Base-by-base conservation (phyloP, 2,888 invertebrate genomes). In the Orchesellides sinensis region DNA sequence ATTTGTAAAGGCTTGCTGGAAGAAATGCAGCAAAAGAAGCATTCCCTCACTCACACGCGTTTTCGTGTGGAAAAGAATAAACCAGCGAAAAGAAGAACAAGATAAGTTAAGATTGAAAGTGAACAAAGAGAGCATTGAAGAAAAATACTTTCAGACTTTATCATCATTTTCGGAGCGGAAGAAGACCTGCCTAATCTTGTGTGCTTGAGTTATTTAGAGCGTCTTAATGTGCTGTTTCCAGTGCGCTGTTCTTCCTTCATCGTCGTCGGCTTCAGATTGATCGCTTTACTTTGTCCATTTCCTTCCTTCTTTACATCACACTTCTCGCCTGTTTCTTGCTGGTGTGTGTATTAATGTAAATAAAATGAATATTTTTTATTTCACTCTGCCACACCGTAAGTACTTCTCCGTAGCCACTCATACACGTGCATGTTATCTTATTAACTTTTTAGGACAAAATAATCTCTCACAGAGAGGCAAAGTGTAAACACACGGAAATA, bases 161-260 rank as follows among this genome's bases (percentile, higher is more conserved):
- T 78, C 74, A 65, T 75, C 49, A 63, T 63, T 35, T 77, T 61
- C 52, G 35, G 78, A 78, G 78, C 78, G 78, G 78, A 78, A 78
- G 69, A 25, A 69, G 78, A 78, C 78, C 52, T 29, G 49, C 32
- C 61, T 78, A 78, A 78, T 78, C 78, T 78, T 78, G 78, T 61
- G 70, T 78, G 70, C 29, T 59, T 61, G 69, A 78, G 78, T 78
- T 78, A 63, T 69, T 78, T 78, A 78, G 78, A 63, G 78, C 69
- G 59, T 49, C 70, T 78, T 70, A 78, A 78, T 78, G 78, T 61
- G 69, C 59, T 59, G 21, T 78, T 78, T 78, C 70, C 78, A 69
- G 59, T 52, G 23, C 77, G 54, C 77, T 19, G n/a, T 66, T 19
- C 21, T 65, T 65, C 45, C 54, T 25, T 54, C 49, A 54, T 54